Conservation (phyloP, 2,888 invertebrate genomes). For the Liopterus haemorrhoidalis region DNA sequence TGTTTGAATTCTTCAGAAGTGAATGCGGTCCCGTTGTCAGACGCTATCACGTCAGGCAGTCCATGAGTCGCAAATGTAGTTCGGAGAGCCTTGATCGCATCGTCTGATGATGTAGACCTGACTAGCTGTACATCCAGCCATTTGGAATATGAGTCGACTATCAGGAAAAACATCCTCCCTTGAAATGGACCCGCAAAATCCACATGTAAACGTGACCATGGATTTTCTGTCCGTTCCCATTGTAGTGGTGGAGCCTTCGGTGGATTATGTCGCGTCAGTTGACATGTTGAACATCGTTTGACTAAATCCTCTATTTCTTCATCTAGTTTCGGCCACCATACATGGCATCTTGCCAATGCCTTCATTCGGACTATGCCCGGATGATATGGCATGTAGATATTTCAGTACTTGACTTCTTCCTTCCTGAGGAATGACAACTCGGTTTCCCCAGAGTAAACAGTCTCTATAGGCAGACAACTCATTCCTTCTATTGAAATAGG, state of each 20-base stretch:
- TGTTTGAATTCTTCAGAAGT: slow-evolving; percentile 29
- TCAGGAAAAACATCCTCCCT: slow-evolving; percentile 26
- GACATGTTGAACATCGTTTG: no score
- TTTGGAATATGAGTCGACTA: slow-evolving; percentile 31
- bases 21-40: slow-evolving; percentile 34
- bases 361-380: no score
- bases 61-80: slow-evolving; percentile 28
- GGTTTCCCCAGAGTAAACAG: slow-evolving; percentile 28
- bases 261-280: slow-evolving; percentile 14
- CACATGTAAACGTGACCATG: slow-evolving; percentile 25
- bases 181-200: slow-evolving; percentile 28
- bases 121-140: slow-evolving; percentile 27
- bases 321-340: no score
- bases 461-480: slow-evolving; percentile 24
- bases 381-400: slow-evolving; percentile 19
- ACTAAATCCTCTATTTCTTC: no score
- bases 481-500: slow-evolving; percentile 13
- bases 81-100: slow-evolving; percentile 24
- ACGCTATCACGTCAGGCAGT: slow-evolving; percentile 30
- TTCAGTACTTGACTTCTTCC: slow-evolving; percentile 18
- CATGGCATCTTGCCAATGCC: no score
- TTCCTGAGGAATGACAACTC: slow-evolving; percentile 26
- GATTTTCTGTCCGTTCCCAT: slow-evolving; percentile 24
- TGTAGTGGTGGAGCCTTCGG: slow-evolving; percentile 18
- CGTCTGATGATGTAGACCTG: slow-evolving; percentile 15